Percentiles rank a stretch among this genome's conserved stretches.
These are phyloP conservation scores for Hirudo medicinalis DNA, from an alignment of 1,140 invertebrate genomes.

Conservation along the genomic window DNA sequence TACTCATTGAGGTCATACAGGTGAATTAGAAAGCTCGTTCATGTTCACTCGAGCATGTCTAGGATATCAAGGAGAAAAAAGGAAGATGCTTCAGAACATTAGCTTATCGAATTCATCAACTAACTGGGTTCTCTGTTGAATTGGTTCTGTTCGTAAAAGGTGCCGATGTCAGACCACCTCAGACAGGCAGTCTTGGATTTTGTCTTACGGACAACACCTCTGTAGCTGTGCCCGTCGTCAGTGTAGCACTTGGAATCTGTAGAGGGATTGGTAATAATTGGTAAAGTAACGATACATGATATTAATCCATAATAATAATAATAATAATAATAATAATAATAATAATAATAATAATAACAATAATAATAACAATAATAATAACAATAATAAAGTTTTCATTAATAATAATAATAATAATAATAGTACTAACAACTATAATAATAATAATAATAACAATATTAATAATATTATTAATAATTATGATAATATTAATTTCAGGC, in stretches of 20 bases:
- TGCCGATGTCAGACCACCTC: neutral
- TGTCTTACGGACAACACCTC: neutral
- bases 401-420: constrained; percentile 13
- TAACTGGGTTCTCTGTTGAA: too few relatives aligned
- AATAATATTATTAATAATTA: neutral
- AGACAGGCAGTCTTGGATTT: neutral
- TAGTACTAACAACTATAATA: too few relatives aligned
- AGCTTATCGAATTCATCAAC: constrained; percentile 24
- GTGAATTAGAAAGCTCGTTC: too few relatives aligned
- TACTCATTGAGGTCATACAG: too few relatives aligned
- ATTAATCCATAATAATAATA: neutral
- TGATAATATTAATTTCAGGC: constrained; percentile 9
- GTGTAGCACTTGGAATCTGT: neutral
- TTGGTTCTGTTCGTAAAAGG: neutral
- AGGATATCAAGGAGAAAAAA: too few relatives aligned
- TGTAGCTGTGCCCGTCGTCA: neutral
- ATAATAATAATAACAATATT: constrained; percentile 12
- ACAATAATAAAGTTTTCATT: neutral
- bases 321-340: neutral
- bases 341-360: constrained; percentile 7
- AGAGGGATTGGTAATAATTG: too few relatives aligned
- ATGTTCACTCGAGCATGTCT: too few relatives aligned
- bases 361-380: neutral
- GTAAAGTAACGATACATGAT: too few relatives aligned
- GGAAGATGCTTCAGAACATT: too few relatives aligned